phyloP scores from a whole-genome alignment of 1,140 invertebrate species.

The Frieseomelitta varia region DNA sequence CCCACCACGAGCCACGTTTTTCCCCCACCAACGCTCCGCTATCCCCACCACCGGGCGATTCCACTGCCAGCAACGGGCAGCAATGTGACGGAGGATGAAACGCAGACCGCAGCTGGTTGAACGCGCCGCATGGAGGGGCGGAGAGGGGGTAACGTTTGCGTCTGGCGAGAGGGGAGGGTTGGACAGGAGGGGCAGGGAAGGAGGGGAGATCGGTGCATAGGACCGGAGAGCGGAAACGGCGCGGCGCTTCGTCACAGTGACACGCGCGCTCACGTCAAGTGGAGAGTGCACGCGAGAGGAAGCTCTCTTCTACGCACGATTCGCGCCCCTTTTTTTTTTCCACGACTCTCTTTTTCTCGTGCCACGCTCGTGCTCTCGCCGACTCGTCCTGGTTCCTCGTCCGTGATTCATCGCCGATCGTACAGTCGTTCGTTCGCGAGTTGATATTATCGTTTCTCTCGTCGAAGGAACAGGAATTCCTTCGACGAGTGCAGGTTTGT shows the following conservation, averaged over 20 bases:
- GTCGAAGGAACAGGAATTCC: too few relatives aligned
- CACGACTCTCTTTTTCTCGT: background rate
- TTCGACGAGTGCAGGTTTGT: background rate
- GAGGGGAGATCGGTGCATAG: constrained; percentile 33
- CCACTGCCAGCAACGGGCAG: constrained; percentile 46
- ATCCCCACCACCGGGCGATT: constrained; percentile 20
- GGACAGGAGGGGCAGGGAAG: constrained; percentile 34
- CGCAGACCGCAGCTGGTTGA: constrained; percentile 36
- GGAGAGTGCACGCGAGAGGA: constrained; percentile 68
- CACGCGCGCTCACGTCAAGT: constrained; percentile 82
- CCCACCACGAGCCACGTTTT: constrained; percentile 25
- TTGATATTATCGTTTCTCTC: background rate
- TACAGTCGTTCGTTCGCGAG: background rate
- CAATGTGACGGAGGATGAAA: constrained; percentile 54
- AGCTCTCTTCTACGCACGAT: constrained; percentile 37
- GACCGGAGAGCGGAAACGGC: constrained; percentile 79
- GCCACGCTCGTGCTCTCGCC: background rate
- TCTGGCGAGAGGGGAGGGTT: background rate
- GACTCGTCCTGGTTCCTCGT: background rate
- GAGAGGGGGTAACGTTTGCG: constrained; percentile 6
- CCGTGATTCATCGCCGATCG: background rate
- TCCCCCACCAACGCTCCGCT: constrained; percentile 26
- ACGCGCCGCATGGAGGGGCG: background rate
- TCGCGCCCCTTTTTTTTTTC: constrained; percentile 6
- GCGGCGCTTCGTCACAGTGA: constrained; percentile 79